Conservation (phyloP, 2,113 vertebrate genomes). For the Pollimyrus isidori region DNA sequence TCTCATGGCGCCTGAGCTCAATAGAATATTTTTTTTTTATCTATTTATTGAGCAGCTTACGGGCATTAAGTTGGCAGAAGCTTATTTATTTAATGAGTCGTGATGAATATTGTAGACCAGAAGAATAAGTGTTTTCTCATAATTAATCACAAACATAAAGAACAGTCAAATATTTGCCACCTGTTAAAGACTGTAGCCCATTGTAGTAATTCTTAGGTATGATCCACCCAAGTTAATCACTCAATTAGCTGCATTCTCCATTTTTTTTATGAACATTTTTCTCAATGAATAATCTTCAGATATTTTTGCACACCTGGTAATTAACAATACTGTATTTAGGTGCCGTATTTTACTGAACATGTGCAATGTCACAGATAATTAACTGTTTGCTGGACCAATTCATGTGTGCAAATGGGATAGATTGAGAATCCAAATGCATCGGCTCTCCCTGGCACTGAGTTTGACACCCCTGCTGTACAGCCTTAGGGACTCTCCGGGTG, state of each 20-base stretch:
- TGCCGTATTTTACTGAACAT: not conserved
- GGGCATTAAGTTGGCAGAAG: not conserved
- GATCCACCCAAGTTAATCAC: not conserved
- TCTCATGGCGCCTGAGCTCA: not conserved
- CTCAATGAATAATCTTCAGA: not conserved
- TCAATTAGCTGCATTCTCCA: not conserved
- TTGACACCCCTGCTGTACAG: not conserved
- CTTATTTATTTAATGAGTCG: conserved; percentile 5
- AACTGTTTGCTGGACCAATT: not conserved
- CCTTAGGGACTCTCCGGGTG: not conserved
- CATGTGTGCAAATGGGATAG: not conserved
- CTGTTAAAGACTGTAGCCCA: not conserved
- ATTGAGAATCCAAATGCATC: not conserved
- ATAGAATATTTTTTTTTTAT: not conserved
- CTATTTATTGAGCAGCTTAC: not conserved
- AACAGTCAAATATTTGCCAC: conserved; percentile 6
- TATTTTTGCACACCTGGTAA: not conserved
- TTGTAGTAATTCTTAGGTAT: not conserved
- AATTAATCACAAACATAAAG: not conserved
- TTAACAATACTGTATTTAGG: not conserved
- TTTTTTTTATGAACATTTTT: not conserved
- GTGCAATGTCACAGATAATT: not conserved
- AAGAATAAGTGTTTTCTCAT: not conserved
- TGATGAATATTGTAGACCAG: not conserved
- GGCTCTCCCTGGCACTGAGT: not conserved